Evolutionary conservation across 1,140 invertebrate genomes (phyloP), one percentile per base, ranked within the genome.

Genomic region (Bombyx mandarina): DNA sequence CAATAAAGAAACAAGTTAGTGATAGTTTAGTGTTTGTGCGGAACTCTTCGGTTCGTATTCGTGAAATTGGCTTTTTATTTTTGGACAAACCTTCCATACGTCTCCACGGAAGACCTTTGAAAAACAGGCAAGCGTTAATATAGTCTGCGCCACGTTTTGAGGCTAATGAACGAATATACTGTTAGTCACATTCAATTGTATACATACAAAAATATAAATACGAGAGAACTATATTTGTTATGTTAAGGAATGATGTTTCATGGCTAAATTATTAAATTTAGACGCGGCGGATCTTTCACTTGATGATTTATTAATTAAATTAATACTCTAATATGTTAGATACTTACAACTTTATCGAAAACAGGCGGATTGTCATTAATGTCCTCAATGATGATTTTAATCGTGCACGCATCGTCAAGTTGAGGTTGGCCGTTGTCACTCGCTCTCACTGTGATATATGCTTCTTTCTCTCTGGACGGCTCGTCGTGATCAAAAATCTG

Each of bases 311-410:
- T 35, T 35, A 1, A 35, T 35, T 35, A 35, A 35, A 35, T 5
- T 0, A 35, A 35, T 35, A 35, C 26, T 35, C 4, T 35, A 35
- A 35, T 35, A 35, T 5, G 26, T 35, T 35, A 35, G 26, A 67
- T 71, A 87, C 82, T 86, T 70, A 88, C 82, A 71, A 89, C 92
- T 93, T 95, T 95, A 74, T 97, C 95, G 84, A 97, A 96, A 52
- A 94, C 91, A 1, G 96, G 95, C 3, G 89, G 80, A 71, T 97
- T 97, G 77, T 97, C 96, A 85, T 97, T 97, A 66, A 95, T 92
- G 85, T 97, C 96, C 73, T 91, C 90, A 62, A 97, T 94, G 52
- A 92, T 93, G 43, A 97, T 93, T 89, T 94, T 96, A 69, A 97
- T 93, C 5, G 94, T 95, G 77, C 96, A 97, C 43, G 95, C 92